These are phyloP conservation scores for Cerastis leucographa DNA, from an alignment of 2,888 invertebrate species.

Conservation along the genomic window DNA sequence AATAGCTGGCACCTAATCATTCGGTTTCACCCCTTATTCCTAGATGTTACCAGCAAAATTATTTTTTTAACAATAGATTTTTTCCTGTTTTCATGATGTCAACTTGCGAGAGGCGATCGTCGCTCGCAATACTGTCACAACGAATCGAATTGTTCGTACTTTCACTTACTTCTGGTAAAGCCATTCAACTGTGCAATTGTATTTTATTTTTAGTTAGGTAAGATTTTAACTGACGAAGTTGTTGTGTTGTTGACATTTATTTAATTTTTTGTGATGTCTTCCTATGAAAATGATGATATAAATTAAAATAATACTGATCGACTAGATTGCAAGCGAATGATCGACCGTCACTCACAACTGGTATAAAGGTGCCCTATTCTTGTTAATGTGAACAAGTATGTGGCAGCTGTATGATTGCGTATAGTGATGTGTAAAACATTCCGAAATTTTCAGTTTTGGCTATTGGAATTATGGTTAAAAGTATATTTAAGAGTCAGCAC, in stretches of 20 bases:
- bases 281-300: slow-evolving; percentile 2
- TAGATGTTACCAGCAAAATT: slow-evolving; percentile 15
- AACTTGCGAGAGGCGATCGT: slow-evolving; percentile 52
- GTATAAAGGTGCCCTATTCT: slow-evolving; percentile 48
- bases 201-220: slow-evolving; percentile 52
- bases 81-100: slow-evolving; percentile 45
- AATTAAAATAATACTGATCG: background rate
- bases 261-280: slow-evolving; percentile 43
- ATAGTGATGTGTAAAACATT: slow-evolving; percentile 64
- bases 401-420: slow-evolving; percentile 53
- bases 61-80: slow-evolving; percentile 36
- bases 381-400: slow-evolving; percentile 31
- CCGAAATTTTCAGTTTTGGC: slow-evolving; percentile 64
- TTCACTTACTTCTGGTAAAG: slow-evolving; percentile 58
- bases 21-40: background rate
- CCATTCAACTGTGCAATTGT: slow-evolving; percentile 50
- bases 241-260: slow-evolving; percentile 21
- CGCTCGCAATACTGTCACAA: slow-evolving; percentile 53
- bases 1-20: background rate
- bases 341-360: slow-evolving; percentile 15
- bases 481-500: slow-evolving; percentile 63
- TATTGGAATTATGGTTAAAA: slow-evolving; percentile 60
- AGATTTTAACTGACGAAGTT: slow-evolving; percentile 17
- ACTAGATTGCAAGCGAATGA: slow-evolving; percentile 36
- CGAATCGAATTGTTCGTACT: slow-evolving; percentile 49